Evolutionary conservation across 2,888 invertebrate genomes (phyloP), one percentile per base, ranked within the genome.

Genomic region (Gasteruption jaculator): DNA sequence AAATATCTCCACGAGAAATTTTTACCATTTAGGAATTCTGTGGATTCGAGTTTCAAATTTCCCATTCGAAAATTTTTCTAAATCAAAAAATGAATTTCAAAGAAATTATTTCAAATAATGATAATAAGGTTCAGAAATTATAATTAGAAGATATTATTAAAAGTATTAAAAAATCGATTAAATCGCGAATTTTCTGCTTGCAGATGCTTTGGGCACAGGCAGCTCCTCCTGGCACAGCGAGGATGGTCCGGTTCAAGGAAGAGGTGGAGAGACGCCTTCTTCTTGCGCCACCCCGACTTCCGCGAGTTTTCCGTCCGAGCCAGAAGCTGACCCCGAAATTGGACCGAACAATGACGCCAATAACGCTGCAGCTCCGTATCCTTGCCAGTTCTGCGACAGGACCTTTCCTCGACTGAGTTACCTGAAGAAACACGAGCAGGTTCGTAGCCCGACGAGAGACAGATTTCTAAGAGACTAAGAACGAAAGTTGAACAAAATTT

Each of bases 361-460:
- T 41, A 57, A 56, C 48, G 49, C 63, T n/a, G 46, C 60, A 24
- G 77, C 90, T 52, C 91, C 91, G 48, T 89, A 91, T 77, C 85
- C 86, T 65, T 92, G 91, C 74, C 87, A 87, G 73, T 91, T 88
- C 76, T 93, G 92, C 76, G 88, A 91, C 66, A 87, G 90, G 71
- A 88, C 91, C 53, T 92, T 91, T 74, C 86, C 91, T 12, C 79
- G 90, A 56, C 82, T 87, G 53, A 86, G 86, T 50, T 87, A 88
- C 70, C 80, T 92, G 58, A 90, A 90, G 74, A 86, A 90, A 73
- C 92, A 92, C 77, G 90, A 92, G 73, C 91, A 91, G 86, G 91
- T 91, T n/a, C n/a, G n/a, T n/a, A n/a, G n/a, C n/a, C n/a, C n/a
- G n/a, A n/a, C n/a, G n/a, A n/a, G n/a, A n/a, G n/a, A n/a, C n/a